These are phyloP conservation scores for Dasysyrphus albostriatus DNA, from an alignment of 2,888 invertebrate genomes.

Conservation along the genomic window DNA sequence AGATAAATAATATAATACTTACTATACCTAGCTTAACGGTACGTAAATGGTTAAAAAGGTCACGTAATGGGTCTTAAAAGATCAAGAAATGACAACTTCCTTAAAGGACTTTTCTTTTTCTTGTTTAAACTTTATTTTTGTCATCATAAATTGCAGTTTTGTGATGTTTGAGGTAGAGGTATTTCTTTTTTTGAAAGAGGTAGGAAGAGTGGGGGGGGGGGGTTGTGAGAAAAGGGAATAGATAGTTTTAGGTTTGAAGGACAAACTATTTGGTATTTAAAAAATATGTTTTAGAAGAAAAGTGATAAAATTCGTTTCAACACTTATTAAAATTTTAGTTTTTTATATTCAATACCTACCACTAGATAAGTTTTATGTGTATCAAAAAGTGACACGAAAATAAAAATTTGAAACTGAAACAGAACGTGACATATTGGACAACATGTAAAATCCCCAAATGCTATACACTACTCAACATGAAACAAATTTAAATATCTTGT, in stretches of 20 bases:
- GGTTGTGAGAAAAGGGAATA: too few species aligned
- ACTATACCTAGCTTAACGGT: neutral
- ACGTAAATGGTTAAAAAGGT: constrained; percentile 42
- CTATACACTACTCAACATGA: too few species aligned
- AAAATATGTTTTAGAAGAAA: too few species aligned
- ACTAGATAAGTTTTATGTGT: too few species aligned
- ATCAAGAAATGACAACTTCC: constrained; percentile 53
- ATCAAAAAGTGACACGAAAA: too few species aligned
- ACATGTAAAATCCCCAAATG: too few species aligned
- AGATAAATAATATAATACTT: constrained; percentile 15
- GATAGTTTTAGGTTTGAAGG: neutral
- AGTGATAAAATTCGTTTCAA: neutral
- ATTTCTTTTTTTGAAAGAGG: neutral
- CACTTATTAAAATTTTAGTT: neutral
- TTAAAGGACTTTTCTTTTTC: constrained; percentile 20
- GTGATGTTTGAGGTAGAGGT: neutral
- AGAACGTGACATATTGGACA: too few species aligned
- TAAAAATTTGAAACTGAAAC: too few species aligned
- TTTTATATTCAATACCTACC: neutral
- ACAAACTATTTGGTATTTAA: too few species aligned
- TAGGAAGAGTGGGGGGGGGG: too few species aligned
- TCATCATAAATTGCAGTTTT: constrained; percentile 29
- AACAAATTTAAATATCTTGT: too few species aligned
- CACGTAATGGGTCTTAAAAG: constrained; percentile 63
- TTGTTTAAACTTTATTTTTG: constrained; percentile 23